Evolutionary conservation across 2,888 invertebrate species (phyloP).

Genomic region (Tetranychus piercei): DNA sequence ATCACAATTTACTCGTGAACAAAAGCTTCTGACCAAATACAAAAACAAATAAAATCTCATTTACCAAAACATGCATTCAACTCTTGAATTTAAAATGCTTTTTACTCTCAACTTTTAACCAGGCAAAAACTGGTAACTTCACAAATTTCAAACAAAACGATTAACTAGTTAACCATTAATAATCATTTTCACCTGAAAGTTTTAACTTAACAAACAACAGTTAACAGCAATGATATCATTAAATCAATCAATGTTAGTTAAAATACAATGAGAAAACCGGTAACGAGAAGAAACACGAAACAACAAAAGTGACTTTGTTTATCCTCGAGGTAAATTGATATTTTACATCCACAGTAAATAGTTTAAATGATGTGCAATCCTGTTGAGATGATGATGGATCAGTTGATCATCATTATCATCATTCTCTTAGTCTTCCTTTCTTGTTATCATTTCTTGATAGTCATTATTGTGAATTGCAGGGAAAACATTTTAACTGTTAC

Average conservation of each 20-base stretch:
- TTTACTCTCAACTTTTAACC: too few species aligned
- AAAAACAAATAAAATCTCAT: too few species aligned
- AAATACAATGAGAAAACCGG: not conserved
- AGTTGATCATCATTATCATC: not conserved
- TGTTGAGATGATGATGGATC: constrained; percentile 1
- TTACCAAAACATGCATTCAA: too few species aligned
- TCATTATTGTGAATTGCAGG: not conserved
- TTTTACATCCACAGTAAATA: not conserved
- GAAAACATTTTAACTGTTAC: not conserved
- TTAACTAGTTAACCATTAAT: not conserved
- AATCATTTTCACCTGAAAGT: not conserved
- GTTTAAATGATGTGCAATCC: not conserved
- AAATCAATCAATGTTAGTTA: not conserved
- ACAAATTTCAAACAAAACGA: too few species aligned
- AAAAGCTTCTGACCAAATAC: too few species aligned
- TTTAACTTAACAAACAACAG: not conserved
- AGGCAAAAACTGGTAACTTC: too few species aligned
- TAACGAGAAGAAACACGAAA: not conserved
- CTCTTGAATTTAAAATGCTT: too few species aligned
- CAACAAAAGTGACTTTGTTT: not conserved
- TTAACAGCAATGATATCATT: not conserved
- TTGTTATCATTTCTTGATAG: not conserved
- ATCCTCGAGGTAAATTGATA: not conserved
- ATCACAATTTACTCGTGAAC: too few species aligned
- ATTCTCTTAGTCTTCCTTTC: not conserved